Evolutionary conservation across 2,888 invertebrate genomes (phyloP).

Genomic region (Pammene aurita): DNA sequence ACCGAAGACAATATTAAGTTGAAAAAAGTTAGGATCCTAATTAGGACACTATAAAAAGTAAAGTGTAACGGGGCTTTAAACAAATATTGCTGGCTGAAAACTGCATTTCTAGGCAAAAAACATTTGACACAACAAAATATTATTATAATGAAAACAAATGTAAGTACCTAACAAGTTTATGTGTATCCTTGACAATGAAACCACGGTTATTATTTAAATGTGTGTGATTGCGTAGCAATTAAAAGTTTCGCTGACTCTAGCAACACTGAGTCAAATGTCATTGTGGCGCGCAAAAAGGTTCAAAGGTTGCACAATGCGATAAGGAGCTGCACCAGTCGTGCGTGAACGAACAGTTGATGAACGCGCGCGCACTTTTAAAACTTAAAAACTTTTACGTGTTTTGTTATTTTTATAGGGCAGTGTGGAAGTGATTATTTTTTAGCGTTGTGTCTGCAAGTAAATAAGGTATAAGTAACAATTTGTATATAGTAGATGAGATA

Average conservation of each 20-base stretch:
- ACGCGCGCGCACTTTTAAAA: constrained; percentile 34
- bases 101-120: too few species aligned
- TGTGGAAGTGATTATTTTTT: neutral
- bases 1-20: too few species aligned
- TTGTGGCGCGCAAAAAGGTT: neutral
- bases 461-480: neutral
- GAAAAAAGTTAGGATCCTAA: too few species aligned
- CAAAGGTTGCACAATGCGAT: too few species aligned
- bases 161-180: too few species aligned
- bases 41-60: too few species aligned
- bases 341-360: constrained; percentile 1
- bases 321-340: constrained; percentile 9
- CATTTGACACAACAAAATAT: too few species aligned
- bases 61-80: too few species aligned
- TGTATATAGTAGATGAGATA: neutral
- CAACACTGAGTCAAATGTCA: neutral
- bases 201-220: too few species aligned
- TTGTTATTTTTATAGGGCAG: neutral
- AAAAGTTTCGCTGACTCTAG: neutral
- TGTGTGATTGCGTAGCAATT: neutral
- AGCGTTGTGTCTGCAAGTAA: neutral
- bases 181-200: too few species aligned
- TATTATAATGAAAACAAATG: too few species aligned
- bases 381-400: constrained; percentile 10
- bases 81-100: too few species aligned